phyloP scores from a whole-genome alignment of 2,797 vertebrate genomes.

The Epinephelus coioides region DNA sequence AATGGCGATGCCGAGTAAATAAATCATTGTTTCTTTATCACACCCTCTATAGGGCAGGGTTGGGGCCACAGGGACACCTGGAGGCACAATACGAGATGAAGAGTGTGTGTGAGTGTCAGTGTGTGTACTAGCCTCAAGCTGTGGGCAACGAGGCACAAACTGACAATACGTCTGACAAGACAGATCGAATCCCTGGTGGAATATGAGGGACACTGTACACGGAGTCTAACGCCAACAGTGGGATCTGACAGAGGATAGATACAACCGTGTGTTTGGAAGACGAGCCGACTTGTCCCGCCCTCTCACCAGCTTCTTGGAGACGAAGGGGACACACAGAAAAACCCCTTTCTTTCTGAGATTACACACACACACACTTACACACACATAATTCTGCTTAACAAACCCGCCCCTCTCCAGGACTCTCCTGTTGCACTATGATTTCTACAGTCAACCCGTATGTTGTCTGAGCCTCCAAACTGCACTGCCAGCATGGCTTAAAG shows the following conservation, averaged over 20 bases:
- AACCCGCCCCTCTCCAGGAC: conserved; percentile 60
- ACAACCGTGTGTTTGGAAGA: conserved; percentile 50
- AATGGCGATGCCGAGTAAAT: conserved; percentile 65
- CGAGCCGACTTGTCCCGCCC: conserved; percentile 57
- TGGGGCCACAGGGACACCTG: conserved; percentile 68
- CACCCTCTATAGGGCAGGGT: conserved; percentile 54
- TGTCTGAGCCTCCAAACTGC: conserved; percentile 77
- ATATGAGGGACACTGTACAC: conserved; percentile 48
- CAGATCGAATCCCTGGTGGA: conserved; percentile 56
- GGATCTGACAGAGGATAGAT: conserved; percentile 37
- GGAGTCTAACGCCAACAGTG: conserved; percentile 41
- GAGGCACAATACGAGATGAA: conserved; percentile 56
- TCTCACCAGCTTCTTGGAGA: conserved; percentile 72
- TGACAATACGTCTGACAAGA: conserved; percentile 60
- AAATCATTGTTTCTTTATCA: conserved; percentile 68
- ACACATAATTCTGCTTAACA: conserved; percentile 38
- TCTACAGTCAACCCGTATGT: conserved; percentile 65
- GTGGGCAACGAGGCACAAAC: conserved; percentile 60
- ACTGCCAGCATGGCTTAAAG: conserved; percentile 77
- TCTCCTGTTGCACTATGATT: conserved; percentile 78
- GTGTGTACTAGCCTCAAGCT: conserved; percentile 64
- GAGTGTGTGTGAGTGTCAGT: conserved; percentile 66
- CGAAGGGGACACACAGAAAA: conserved; percentile 45
- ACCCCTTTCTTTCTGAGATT: conserved; percentile 62
- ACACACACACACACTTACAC: conserved; percentile 29